Evolutionary conservation across 2,113 vertebrate species (phyloP).

Genomic region (Bufo bufo): DNA sequence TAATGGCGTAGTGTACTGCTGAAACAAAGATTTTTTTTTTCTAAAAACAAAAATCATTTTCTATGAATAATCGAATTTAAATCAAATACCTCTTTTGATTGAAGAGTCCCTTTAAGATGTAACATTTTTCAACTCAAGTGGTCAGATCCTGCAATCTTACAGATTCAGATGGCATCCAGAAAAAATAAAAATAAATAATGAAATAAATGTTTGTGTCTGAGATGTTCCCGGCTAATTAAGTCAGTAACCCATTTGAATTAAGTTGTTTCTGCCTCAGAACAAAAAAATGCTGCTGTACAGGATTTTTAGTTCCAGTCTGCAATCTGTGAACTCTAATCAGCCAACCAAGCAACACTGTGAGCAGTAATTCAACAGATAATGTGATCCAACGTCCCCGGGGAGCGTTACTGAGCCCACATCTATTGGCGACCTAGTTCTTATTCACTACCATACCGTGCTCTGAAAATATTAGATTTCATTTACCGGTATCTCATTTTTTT

Average conservation of each 20-base stretch:
- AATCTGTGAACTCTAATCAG: conserved; percentile 57
- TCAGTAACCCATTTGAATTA: conserved; percentile 7
- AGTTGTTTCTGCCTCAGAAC: conserved; percentile 32
- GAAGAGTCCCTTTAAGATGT: neutral
- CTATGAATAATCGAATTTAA: too few species aligned
- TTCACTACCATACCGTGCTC: conserved; percentile 45
- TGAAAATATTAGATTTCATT: conserved; percentile 38
- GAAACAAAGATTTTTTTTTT: too few species aligned
- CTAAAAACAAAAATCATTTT: too few species aligned
- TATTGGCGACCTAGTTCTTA: conserved; percentile 60
- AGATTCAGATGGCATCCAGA: neutral
- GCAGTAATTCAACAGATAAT: conserved; percentile 59
- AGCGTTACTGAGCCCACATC: conserved; percentile 38
- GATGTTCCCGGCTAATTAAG: conserved; percentile 43
- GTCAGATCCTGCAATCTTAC: neutral
- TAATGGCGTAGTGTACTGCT: too few species aligned
- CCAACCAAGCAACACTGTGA: conserved; percentile 49
- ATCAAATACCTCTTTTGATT: too few species aligned
- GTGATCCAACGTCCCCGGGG: conserved; percentile 56
- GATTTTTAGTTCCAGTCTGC: conserved; percentile 29
- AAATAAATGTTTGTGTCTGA: conserved; percentile 3
- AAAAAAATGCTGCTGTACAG: conserved; percentile 38
- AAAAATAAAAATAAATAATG: neutral
- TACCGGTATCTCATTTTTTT: conserved; percentile 35
- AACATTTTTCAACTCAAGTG: neutral